phyloP scores from a whole-genome alignment of 2,888 invertebrate genomes.

The Acronicta psi region DNA sequence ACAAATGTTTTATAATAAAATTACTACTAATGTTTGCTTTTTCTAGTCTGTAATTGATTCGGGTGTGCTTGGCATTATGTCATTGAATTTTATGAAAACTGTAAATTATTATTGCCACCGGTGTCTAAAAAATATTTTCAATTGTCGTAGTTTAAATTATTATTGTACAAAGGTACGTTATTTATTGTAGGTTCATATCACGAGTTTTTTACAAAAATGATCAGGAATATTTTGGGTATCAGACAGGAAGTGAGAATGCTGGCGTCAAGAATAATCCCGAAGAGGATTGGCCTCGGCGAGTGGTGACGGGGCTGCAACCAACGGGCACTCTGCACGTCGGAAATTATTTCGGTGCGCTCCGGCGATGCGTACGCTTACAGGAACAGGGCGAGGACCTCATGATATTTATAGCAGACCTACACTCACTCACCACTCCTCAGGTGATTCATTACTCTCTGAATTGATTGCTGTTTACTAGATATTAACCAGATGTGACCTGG shows the following conservation, averaged over 20 bases:
- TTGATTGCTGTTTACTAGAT: too few relatives aligned
- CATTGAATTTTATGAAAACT: slow-evolving; percentile 13
- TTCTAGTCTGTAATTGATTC: slow-evolving; percentile 2
- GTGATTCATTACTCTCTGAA: slow-evolving; percentile 77
- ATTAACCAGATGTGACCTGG: too few relatives aligned
- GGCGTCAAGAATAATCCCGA: slow-evolving; percentile 11
- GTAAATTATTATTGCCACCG: slow-evolving; percentile 9
- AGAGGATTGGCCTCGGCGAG: slow-evolving; percentile 86
- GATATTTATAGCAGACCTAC: slow-evolving; percentile 96
- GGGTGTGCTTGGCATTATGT: slow-evolving; percentile 13
- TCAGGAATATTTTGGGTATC: slow-evolving; percentile 14
- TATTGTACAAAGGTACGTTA: slow-evolving; percentile 43
- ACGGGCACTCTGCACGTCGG: slow-evolving; percentile 98
- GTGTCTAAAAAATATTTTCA: slow-evolving; percentile 13
- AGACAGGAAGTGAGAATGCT: slow-evolving; percentile 35
- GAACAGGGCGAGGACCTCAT: slow-evolving; percentile 91
- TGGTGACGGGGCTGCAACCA: slow-evolving; percentile 98
- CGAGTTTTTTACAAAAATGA: neutral
- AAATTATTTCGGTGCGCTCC: slow-evolving; percentile 98
- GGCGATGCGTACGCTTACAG: slow-evolving; percentile 95
- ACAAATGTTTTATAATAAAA: too few relatives aligned
- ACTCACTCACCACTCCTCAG: slow-evolving; percentile 96
- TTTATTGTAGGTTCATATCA: neutral
- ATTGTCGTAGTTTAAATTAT: slow-evolving; percentile 11
- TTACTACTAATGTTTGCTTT: too few relatives aligned